Evolutionary conservation across 1,140 invertebrate species (phyloP), one percentile per base, ranked within the genome.

Genomic region (Sarcophaga peregrina): DNA sequence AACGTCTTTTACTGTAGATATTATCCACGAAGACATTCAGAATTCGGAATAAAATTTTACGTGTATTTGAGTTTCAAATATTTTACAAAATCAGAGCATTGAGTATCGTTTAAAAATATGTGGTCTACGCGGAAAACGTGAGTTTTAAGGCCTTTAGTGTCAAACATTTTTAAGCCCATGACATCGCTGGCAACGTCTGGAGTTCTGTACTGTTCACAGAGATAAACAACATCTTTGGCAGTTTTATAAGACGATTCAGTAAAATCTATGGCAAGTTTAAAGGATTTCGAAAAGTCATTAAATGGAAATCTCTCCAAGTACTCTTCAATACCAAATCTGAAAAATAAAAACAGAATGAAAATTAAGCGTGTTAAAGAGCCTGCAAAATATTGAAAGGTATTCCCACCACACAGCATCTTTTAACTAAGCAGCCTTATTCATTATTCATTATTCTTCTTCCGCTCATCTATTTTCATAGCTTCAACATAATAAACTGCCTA

Each of bases 231-330:
- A 50, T 78, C 46, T 25, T 78, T 78, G 17, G 75, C 75, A 17
- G 50, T 78, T 8, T 50, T 48, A 50, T 50, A 78, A 20, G n/a
- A 17, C 4, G n/a, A 20, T n/a, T 78, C 75, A 20, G 75, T 78
- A 13, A 78, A 78, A 10, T n/a, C 75, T 8, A 78, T 50, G 5
- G 75, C 75, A 50, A 78, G 47, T 50, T 78, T 78, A 52, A 78
- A 78, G 5, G 75, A 9, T 20, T 17, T 78, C 5, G 75, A 78
- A 37, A 78, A 78, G 50, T 50, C 47, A n/a, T 78, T 47, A 52
- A 78, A 78, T 10, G 75, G 75, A 50, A 78, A 78, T 4, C 10
- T 7, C 8, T 20, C 46, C 11, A 17, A 47, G 9, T 50, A 20
- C 20, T 78, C 75, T 48, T 78, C 47, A 8, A 9, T 25, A 11